Evolutionary conservation across 2,888 invertebrate genomes (phyloP).

Genomic region (Liopterus haemorrhoidalis): DNA sequence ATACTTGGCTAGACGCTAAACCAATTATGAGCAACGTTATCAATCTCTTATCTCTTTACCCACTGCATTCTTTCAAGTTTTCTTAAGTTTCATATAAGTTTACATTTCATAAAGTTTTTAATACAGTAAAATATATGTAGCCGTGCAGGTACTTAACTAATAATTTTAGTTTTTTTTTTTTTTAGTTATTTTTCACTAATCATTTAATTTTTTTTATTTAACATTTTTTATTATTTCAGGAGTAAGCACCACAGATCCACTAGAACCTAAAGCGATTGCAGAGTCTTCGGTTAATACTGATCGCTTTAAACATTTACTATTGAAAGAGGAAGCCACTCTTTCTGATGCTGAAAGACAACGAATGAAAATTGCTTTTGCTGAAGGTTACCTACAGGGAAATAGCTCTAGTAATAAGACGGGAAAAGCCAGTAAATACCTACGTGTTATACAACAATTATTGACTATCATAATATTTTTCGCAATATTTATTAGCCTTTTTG

Average conservation of each 20-base stretch:
- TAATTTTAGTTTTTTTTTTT: too few relatives aligned
- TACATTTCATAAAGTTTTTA: too few relatives aligned
- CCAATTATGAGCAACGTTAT: too few relatives aligned
- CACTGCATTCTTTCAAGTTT: too few relatives aligned
- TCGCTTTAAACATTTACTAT: slow-evolving; percentile 50
- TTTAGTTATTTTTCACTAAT: too few relatives aligned
- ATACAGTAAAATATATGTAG: too few relatives aligned
- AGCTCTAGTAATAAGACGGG: slow-evolving; percentile 44
- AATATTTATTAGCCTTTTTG: slow-evolving; percentile 68
- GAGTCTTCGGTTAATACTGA: slow-evolving; percentile 42
- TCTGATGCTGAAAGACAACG: slow-evolving; percentile 59
- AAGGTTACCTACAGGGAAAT: slow-evolving; percentile 77
- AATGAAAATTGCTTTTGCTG: slow-evolving; percentile 84
- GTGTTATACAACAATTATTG: slow-evolving; percentile 69
- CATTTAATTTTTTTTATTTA: slow-evolving; percentile 7
- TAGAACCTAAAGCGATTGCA: slow-evolving; percentile 30
- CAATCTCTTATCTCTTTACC: too few relatives aligned
- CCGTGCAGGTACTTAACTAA: too few relatives aligned
- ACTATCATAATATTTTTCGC: slow-evolving; percentile 68
- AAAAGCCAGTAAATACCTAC: slow-evolving; percentile 56
- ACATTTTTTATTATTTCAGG: slow-evolving; percentile 22
- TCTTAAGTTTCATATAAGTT: too few relatives aligned
- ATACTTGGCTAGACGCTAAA: too few relatives aligned
- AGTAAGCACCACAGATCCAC: slow-evolving; percentile 29
- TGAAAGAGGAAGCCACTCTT: slow-evolving; percentile 47